A percentile compares a stretch with the other conserved stretches of the same genome.
Evolutionary conservation across 2,888 invertebrate species (phyloP).

Genomic region (Agriopis leucophaearia): DNA sequence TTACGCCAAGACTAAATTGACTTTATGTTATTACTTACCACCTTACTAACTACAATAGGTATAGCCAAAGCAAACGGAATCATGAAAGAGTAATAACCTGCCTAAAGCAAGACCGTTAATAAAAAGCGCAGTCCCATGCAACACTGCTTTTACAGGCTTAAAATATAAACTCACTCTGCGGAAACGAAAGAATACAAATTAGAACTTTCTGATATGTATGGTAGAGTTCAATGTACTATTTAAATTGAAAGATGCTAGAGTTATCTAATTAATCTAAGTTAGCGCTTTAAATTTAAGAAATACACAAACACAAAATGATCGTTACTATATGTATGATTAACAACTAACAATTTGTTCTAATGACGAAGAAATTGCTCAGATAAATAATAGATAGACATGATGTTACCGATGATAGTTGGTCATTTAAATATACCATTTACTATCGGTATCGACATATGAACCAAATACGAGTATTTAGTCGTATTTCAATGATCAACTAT

Average conservation of each 20-base stretch:
- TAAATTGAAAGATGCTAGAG: slow-evolving; percentile 4
- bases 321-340: not conserved
- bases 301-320: not conserved
- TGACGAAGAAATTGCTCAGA: not conserved
- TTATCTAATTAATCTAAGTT: not conserved
- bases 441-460: too few species aligned
- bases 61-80: slow-evolving; percentile 50
- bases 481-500: slow-evolving; percentile 3
- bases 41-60: too few species aligned
- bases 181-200: slow-evolving; percentile 27
- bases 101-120: slow-evolving; percentile 50
- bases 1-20: not conserved
- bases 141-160: slow-evolving; percentile 50
- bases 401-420: too few species aligned
- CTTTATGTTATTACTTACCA: slow-evolving; percentile 9
- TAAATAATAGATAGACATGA: not conserved
- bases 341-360: not conserved
- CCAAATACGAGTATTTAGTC: not conserved
- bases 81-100: slow-evolving; percentile 58
- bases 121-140: slow-evolving; percentile 56
- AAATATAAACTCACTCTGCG: slow-evolving; percentile 38
- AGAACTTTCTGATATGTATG: slow-evolving; percentile 15
- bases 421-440: too few species aligned
- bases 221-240: slow-evolving; percentile 22
- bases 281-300: not conserved